Conservation (phyloP, 2,113 vertebrate genomes). For the human region GRCh38 chr1:63173001-63173500, state of each 20-base stretch:
- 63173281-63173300: not conserved
- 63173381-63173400: slow-evolving; percentile 30
- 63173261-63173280: not conserved
- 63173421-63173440: not conserved
- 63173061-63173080: not conserved
- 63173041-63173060: not conserved
- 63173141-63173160: slow-evolving; percentile 4
- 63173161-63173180: not conserved
- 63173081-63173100: not conserved
- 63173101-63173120: not conserved
- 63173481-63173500: not conserved
- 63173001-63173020: not conserved
- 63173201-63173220: not conserved
- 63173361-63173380: slow-evolving; percentile 24
- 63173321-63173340: not conserved
- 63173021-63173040: not conserved
- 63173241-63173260: not conserved
- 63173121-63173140: not conserved
- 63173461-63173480: slow-evolving; percentile 1
- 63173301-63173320: not conserved
- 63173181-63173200: not conserved
- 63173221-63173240: not conserved
- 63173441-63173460: slow-evolving; percentile 15
- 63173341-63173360: slow-evolving; percentile 49
- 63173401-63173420: not conserved